Evolutionary conservation across 2,797 vertebrate species (phyloP), one percentile per base, ranked within the genome.

Genomic region (Cossypha caffra): DNA sequence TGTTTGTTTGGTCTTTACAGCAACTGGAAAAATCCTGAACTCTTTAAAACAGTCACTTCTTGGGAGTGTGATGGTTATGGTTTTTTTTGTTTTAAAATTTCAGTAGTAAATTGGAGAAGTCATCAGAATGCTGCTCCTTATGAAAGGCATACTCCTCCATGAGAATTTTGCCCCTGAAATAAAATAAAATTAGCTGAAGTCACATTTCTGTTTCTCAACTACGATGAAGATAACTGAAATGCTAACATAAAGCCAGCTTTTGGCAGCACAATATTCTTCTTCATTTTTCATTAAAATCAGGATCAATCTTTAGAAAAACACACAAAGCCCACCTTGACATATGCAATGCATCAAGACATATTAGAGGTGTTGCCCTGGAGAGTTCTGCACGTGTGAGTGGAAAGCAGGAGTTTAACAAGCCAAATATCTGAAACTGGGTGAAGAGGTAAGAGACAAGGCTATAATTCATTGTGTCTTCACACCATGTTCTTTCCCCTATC

Each of bases 311-410:
- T 13, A 58, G 68, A 63, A 72, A 62, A 42, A 43, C 10, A 59
- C 26, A 55, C 20, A 48, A 69, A 37, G 1, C 1, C 21, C 31
- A 51, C 33, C 31, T 76, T 71, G 40, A 79, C 54, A 62, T 79
- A 71, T 85, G 71, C 42, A 93, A 66, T 74, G 14, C 55, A 90
- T 96, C 76, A 88, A 73, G 37, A 54, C n/a, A 50, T 73, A 69
- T 88, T 88, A 90, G 57, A 82, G 57, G 29, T 76, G 76, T 69
- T 90, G 75, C 79, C 68, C 82, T 91, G 69, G 69, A 91, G 87
- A 84, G 77, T 52, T 93, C 52, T 93, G 59, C 74, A 58, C 1
- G 0, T 93, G 77, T 20, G 75, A 79, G 52, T 24, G 6, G 50
- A 79, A 93, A 86, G 33, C 42, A 40, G 17, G 51, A 86, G n/a